Percentiles rank a stretch among this genome's conserved stretches.
Conservation (phyloP, 2,888 invertebrate species). For the Euzophera pinguis region DNA sequence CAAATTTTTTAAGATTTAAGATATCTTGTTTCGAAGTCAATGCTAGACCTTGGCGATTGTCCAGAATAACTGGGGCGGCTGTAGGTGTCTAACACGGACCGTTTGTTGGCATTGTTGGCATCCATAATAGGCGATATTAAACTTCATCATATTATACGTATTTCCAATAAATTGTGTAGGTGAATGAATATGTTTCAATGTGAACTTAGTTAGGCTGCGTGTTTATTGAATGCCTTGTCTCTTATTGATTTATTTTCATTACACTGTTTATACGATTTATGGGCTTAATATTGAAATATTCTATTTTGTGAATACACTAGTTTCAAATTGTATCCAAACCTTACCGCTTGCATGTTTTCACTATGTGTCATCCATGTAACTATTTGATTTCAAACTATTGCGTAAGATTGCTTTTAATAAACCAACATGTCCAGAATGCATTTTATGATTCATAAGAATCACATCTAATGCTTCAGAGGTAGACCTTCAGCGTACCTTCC, state of each 20-base stretch:
- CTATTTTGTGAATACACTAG: too few species aligned
- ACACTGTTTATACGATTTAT: too few species aligned
- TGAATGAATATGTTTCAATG: conserved; percentile 24
- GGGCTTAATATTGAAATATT: too few species aligned
- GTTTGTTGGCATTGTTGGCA: conserved; percentile 75
- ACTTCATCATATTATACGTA: conserved; percentile 21
- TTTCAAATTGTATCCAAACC: too few species aligned
- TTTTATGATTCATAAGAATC: conserved; percentile 4
- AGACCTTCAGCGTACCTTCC: conserved; percentile 59
- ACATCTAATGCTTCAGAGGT: conserved; percentile 23
- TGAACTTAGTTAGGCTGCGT: not conserved
- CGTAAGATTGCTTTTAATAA: not conserved
- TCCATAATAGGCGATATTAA: conserved; percentile 56
- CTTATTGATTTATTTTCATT: too few species aligned
- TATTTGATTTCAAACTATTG: not conserved
- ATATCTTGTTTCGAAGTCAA: conserved; percentile 29
- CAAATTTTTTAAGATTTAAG: not conserved
- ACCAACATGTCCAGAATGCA: not conserved
- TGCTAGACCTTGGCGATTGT: conserved; percentile 57
- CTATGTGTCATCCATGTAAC: not conserved
- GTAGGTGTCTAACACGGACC: conserved; percentile 60
- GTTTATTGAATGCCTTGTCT: too few species aligned
- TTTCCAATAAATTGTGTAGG: conserved; percentile 23
- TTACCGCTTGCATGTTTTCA: too few species aligned
- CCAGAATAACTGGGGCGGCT: conserved; percentile 65